Evolutionary conservation across 2,113 vertebrate genomes (phyloP), one percentile per base, ranked within the genome.

Genomic region (Sarotherodon lohbergeri): DNA sequence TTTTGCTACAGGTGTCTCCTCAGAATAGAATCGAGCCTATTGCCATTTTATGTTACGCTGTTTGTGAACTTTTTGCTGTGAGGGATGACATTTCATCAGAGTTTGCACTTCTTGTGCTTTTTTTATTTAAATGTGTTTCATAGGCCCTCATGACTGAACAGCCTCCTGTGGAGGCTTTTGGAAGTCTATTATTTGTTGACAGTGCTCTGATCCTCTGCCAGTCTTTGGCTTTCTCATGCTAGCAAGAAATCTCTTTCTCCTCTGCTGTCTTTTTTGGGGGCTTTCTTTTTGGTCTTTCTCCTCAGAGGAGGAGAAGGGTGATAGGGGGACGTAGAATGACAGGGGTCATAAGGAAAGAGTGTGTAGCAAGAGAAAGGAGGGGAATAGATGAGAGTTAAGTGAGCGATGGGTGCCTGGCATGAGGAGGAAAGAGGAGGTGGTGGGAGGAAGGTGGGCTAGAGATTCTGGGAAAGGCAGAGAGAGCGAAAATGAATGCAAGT

Each of bases 141-240:
- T 81, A 88, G 82, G 87, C 85, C 84, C 83, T 61, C 14, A 76
- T 88, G 86, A 89, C 83, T 90, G 55, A 92, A 80, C 76, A 81
- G 90, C 61, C 73, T 94, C 86, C 89, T 86, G 83, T 56, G 14
- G 88, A 83, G 92, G 86, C 90, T 87, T 92, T 91, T 94, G 89
- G 88, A 91, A 90, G 89, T 88, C 87, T 93, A 89, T 90, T 93
- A 88, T 91, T 94, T 95, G 91, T 93, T 95, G 93, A 93, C 90
- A 88, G 55, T 86, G 84, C 94, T 95, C 88, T 95, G 94, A 95
- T 96, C 92, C 78, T 90, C 46, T 95, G 95, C 95, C 95, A 95
- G 92, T 91, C 89, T 90, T 80, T 87, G 85, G 43, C 52, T 88
- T 84, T 93, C 86, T 92, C 89, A 63, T 90, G 86, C 86, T 73